Evolutionary conservation across 2,113 vertebrate species (phyloP).

Genomic region (Antennarius striatus): DNA sequence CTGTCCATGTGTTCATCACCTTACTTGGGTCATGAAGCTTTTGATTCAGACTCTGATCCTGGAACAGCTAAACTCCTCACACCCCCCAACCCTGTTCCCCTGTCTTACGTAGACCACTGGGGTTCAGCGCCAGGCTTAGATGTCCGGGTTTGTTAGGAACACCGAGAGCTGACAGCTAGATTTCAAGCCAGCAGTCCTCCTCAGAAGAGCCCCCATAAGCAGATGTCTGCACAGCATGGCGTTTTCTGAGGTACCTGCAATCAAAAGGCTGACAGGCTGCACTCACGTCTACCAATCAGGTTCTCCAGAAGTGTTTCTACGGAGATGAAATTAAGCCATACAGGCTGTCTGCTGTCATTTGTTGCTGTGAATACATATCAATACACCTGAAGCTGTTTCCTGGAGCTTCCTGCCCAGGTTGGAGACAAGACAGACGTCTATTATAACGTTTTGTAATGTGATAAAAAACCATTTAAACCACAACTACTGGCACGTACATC

Average conservation of each 20-base stretch:
- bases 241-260: constrained; percentile 1
- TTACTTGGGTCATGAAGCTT: no score
- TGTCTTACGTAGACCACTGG: neutral
- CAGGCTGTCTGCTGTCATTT: neutral
- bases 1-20: no score
- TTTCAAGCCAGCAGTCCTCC: neutral
- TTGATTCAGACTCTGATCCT: no score
- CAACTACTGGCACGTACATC: no score
- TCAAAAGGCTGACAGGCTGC: neutral
- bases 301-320: neutral
- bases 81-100: neutral
- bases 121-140: neutral
- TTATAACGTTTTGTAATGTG: no score
- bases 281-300: neutral
- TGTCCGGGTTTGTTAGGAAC: neutral
- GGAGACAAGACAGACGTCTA: no score
- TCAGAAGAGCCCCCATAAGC: neutral
- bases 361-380: neutral
- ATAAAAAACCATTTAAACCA: no score
- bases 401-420: no score
- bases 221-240: constrained; percentile 6
- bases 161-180: neutral
- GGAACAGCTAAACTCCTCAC: neutral
- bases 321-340: neutral
- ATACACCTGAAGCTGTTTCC: neutral